Base-by-base conservation (phyloP, 2,888 invertebrate genomes). In the Seladonia tumulorum region DNA sequence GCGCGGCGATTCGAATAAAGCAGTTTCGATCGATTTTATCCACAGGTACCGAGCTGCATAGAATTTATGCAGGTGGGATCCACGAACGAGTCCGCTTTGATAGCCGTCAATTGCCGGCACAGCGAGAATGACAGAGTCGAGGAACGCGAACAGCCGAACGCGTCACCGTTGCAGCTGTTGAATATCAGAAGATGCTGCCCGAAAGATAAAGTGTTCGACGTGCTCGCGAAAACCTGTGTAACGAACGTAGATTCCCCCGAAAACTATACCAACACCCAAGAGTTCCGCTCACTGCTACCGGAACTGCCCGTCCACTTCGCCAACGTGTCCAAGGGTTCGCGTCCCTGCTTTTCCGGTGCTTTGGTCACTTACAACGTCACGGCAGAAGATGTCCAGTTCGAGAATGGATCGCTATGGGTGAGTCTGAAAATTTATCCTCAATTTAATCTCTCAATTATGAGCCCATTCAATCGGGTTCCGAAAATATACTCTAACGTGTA, bases 311-410 rank as follows among this genome's bases (percentile, higher is more conserved):
- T 63, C 22, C 71, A 85, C 10, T 76, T 81, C 47, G 47, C 82
- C 18, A 29, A 71, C 39, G 29, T 86, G 22, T 22, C 14, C 60
- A 87, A 66, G 47, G 91, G 91, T 0, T 70, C 87, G 22, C 91
- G 90, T 0, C 71, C 35, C 12, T 94, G 85, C 25, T 2, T 91
- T 79, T 22, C 81, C 29, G 68, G 82, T 5, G 89, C 91, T 8
- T 87, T 93, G 60, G 81, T 93, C 35, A 93, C 93, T 57, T 90
- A 93, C 47, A 79, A 83, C 12, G 81, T 93, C 73, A 81, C 85
- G 5, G 16, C 71, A 1, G 57, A 68, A 0, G 81, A 90, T 12
- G 12, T 90, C n/a, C 5, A 35, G 0, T 63, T 79, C 35, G 53
- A 39, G 14, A 49, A 87, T 10, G 71, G 53, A 35, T 53, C 39